These are phyloP conservation scores for Eurystomus gularis DNA, from an alignment of 2,113 vertebrate species.

Conservation along the genomic window DNA sequence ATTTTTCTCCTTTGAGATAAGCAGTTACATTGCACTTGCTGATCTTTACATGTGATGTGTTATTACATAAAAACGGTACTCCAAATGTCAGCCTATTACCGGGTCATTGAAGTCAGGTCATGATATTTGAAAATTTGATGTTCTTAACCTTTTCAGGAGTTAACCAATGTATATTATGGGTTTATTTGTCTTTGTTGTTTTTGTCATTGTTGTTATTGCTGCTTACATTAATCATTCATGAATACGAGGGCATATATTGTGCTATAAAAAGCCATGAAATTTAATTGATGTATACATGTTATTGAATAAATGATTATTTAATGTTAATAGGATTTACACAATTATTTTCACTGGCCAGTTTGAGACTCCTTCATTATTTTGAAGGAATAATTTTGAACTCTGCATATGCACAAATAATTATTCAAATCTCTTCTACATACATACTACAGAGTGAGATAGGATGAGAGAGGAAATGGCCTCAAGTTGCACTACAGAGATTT, in stretches of 20 bases:
- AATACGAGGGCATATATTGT: neutral
- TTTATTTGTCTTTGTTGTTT: slow-evolving; percentile 56
- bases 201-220: slow-evolving; percentile 24
- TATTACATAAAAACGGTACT: slow-evolving; percentile 52
- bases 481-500: neutral
- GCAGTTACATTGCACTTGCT: slow-evolving; percentile 58
- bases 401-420: neutral
- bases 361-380: neutral
- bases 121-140: slow-evolving; percentile 79
- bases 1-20: slow-evolving; percentile 69
- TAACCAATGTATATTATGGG: slow-evolving; percentile 54
- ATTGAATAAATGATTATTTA: slow-evolving; percentile 30
- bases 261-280: slow-evolving; percentile 29
- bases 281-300: slow-evolving; percentile 9
- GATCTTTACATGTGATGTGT: slow-evolving; percentile 72
- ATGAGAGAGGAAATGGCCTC: neutral
- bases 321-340: slow-evolving; percentile 49
- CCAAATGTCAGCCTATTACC: slow-evolving; percentile 77
- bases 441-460: rapidly evolving
- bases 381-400: neutral
- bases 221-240: slow-evolving; percentile 63
- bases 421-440: neutral
- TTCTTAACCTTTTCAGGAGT: slow-evolving; percentile 76
- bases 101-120: slow-evolving; percentile 76
- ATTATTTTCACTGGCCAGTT: neutral